phyloP scores from a whole-genome alignment of 2,113 vertebrate genomes.

The Xiphophorus maculatus region DNA sequence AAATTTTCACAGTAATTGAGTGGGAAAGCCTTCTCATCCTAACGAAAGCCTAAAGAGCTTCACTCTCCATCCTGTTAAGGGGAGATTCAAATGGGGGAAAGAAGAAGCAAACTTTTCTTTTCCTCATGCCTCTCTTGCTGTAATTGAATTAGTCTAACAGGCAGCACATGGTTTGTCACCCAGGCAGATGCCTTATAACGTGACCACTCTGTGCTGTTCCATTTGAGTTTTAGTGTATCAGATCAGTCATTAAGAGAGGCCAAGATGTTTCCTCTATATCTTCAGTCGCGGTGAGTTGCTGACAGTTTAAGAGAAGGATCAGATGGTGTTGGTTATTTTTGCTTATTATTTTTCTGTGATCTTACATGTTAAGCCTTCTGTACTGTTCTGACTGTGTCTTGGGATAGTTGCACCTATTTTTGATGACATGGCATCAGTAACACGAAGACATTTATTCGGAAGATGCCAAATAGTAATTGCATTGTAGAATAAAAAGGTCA shows the following conservation, averaged over 20 bases:
- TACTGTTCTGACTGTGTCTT: constrained; percentile 1
- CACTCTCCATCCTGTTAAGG: constrained; percentile 40
- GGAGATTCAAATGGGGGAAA: constrained; percentile 18
- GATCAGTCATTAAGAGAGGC: constrained; percentile 53
- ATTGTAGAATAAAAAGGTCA: background rate
- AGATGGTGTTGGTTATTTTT: background rate
- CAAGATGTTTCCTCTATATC: constrained; percentile 81
- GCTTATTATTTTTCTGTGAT: background rate
- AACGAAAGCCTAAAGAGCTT: constrained; percentile 17
- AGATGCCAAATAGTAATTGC: constrained; percentile 4
- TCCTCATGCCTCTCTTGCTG: constrained; percentile 58
- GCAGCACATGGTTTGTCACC: constrained; percentile 74
- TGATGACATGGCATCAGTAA: background rate
- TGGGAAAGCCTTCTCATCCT: constrained; percentile 3
- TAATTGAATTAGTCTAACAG: constrained; percentile 79
- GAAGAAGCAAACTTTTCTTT: constrained; percentile 40
- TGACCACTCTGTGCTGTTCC: constrained; percentile 59
- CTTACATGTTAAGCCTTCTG: background rate
- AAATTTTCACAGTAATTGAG: constrained; percentile 27
- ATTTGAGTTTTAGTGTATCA: constrained; percentile 47
- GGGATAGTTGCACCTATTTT: background rate
- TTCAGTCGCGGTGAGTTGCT: constrained; percentile 78
- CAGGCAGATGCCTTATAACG: constrained; percentile 79
- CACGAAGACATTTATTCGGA: background rate
- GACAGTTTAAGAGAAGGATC: constrained; percentile 15